phyloP scores from a whole-genome alignment of 2,113 vertebrate species.

The Hiodon alosoides region DNA sequence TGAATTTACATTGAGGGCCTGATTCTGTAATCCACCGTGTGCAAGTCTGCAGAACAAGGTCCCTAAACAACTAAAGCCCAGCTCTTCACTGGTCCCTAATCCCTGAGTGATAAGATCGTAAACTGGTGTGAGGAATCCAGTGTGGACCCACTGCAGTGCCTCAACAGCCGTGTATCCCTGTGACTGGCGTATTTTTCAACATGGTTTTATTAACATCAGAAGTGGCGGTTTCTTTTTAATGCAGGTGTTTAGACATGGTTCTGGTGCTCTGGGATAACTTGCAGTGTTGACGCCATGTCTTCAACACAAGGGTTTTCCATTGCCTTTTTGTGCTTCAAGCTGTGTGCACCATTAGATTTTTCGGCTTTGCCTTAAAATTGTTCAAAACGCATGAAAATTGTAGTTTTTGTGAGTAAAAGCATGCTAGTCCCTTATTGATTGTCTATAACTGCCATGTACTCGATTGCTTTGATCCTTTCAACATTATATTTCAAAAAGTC shows the following conservation, averaged over 20 bases:
- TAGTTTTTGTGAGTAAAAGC: too few relatives aligned
- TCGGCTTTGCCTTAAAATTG: too few relatives aligned
- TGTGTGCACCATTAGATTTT: too few relatives aligned
- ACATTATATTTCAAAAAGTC: too few relatives aligned
- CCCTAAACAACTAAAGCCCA: constrained; percentile 41
- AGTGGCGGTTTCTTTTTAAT: constrained; percentile 39
- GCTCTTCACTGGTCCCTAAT: constrained; percentile 49
- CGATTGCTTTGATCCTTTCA: too few relatives aligned
- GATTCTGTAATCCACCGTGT: constrained; percentile 25
- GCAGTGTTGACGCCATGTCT: too few relatives aligned
- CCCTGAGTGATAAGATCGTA: constrained; percentile 51
- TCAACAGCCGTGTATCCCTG: constrained; percentile 47
- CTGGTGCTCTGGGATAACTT: too few relatives aligned
- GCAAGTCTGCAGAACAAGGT: constrained; percentile 40
- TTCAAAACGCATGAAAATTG: too few relatives aligned
- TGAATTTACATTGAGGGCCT: constrained; percentile 25
- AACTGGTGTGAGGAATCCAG: constrained; percentile 37
- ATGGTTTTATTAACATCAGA: constrained; percentile 54
- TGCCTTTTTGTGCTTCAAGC: too few relatives aligned
- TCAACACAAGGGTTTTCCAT: too few relatives aligned
- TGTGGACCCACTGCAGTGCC: constrained; percentile 34
- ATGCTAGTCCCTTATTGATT: too few relatives aligned
- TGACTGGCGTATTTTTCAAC: constrained; percentile 16
- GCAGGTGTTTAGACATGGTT: constrained; percentile 19
- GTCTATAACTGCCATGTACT: too few relatives aligned